A percentile compares a stretch with the other conserved stretches of the same genome.
These are phyloP conservation scores for Percopsis transmontana DNA, from an alignment of 2,113 vertebrate species.

Conservation along the genomic window DNA sequence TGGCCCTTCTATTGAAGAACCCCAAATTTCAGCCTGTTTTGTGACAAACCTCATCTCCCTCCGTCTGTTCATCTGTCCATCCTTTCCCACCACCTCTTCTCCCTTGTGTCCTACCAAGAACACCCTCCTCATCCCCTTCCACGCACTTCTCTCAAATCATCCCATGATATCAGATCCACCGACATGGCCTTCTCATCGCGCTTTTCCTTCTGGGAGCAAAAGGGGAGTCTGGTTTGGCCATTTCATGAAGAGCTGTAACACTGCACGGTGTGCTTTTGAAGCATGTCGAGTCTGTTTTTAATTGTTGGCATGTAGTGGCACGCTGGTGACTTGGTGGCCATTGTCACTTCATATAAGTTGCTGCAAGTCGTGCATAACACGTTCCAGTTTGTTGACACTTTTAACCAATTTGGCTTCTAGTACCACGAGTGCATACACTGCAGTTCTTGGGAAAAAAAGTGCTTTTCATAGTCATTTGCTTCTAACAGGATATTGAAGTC, in stretches of 20 bases:
- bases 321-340: background rate
- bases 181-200: slow-evolving; percentile 96
- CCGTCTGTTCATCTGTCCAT: slow-evolving; percentile 29
- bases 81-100: slow-evolving; percentile 32
- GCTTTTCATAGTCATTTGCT: too few species aligned
- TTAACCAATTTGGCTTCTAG: background rate
- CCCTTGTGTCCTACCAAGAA: slow-evolving; percentile 33
- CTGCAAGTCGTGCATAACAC: background rate
- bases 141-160: slow-evolving; percentile 58
- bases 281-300: background rate
- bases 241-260: slow-evolving; percentile 28
- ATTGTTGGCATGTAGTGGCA: background rate
- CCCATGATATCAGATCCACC: slow-evolving; percentile 76
- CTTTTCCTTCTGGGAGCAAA: slow-evolving; percentile 99
- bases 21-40: background rate
- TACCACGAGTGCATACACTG: background rate
- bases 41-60: slow-evolving; percentile 30
- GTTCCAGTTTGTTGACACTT: background rate
- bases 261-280: slow-evolving; percentile 9
- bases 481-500: background rate
- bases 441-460: background rate
- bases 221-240: slow-evolving; percentile 87
- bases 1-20: slow-evolving; percentile 24
- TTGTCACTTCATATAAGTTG: background rate
- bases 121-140: slow-evolving; percentile 24